These are phyloP conservation scores for Charadrius vociferus DNA, from an alignment of 2,113 vertebrate genomes.

Conservation along the genomic window DNA sequence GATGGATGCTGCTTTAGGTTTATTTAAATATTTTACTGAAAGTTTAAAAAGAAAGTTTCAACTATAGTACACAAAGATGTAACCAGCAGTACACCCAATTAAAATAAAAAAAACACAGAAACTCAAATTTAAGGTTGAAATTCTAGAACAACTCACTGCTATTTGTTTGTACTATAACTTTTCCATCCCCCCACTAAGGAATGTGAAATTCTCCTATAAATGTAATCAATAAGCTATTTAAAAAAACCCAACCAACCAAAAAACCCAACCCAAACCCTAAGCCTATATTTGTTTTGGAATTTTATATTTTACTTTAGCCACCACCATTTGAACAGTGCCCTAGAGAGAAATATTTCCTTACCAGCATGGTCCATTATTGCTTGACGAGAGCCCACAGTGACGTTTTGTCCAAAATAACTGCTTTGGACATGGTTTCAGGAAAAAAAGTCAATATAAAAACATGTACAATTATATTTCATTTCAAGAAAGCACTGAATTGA, in stretches of 20 bases:
- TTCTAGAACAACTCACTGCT: not conserved
- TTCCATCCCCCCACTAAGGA: not conserved
- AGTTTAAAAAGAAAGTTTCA: not conserved
- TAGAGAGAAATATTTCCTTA: not conserved
- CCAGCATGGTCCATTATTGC: constrained; percentile 37
- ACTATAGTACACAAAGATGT: not conserved
- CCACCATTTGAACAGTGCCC: not conserved
- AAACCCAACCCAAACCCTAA: not conserved
- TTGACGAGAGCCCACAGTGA: constrained; percentile 37
- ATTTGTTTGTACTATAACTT: not conserved
- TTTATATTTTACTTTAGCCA: not conserved
- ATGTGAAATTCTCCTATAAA: not conserved
- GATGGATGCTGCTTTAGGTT: not conserved
- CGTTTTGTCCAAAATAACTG: not conserved
- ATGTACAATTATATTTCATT: not conserved
- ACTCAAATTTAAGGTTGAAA: not conserved
- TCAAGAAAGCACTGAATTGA: constrained; percentile 11
- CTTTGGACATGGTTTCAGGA: not conserved
- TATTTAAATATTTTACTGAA: not conserved
- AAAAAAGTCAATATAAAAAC: not conserved
- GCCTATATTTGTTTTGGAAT: not conserved
- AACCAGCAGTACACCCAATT: not conserved
- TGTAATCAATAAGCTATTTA: not conserved
- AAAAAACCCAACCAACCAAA: not conserved
- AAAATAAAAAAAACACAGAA: not conserved